phyloP scores from a whole-genome alignment of 2,888 invertebrate species.

The Dasysyrphus albostriatus region DNA sequence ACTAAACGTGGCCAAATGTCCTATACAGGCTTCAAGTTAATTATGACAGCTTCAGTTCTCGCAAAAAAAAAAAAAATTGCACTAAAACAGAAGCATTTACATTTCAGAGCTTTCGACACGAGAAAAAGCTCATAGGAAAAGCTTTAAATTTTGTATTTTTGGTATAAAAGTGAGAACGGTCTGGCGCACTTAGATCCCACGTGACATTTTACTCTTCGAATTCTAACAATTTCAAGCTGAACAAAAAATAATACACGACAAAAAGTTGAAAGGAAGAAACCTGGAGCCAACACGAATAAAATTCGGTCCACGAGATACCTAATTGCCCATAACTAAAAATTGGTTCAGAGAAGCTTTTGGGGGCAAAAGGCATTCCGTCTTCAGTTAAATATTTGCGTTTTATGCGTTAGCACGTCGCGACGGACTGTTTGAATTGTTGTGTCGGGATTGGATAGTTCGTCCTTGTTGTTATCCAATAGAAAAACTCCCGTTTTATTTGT shows the following conservation, averaged over 20 bases:
- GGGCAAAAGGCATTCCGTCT: conserved; percentile 51
- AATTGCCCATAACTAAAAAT: conserved; percentile 65
- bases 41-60: conserved; percentile 53
- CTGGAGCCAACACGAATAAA: conserved; percentile 50
- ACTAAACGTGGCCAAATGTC: conserved; percentile 60
- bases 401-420: conserved; percentile 73
- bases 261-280: conserved; percentile 26
- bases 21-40: conserved; percentile 64
- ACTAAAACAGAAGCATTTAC: conserved; percentile 41
- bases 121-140: conserved; percentile 13
- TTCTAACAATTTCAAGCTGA: not conserved
- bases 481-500: not conserved
- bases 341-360: conserved; percentile 69
- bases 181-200: conserved; percentile 66
- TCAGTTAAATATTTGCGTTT: conserved; percentile 73
- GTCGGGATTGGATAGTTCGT: conserved; percentile 3
- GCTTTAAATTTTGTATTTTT: not conserved
- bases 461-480: conserved; percentile 20
- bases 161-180: conserved; percentile 61
- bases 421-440: conserved; percentile 42
- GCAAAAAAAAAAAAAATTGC: not conserved
- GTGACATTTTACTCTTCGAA: conserved; percentile 45
- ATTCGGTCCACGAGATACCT: conserved; percentile 69
- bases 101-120: not conserved
- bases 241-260: not conserved